Base-by-base conservation (phyloP, 92 coral and sea anemone genomes). In the Epizoanthus scotinus region DNA sequence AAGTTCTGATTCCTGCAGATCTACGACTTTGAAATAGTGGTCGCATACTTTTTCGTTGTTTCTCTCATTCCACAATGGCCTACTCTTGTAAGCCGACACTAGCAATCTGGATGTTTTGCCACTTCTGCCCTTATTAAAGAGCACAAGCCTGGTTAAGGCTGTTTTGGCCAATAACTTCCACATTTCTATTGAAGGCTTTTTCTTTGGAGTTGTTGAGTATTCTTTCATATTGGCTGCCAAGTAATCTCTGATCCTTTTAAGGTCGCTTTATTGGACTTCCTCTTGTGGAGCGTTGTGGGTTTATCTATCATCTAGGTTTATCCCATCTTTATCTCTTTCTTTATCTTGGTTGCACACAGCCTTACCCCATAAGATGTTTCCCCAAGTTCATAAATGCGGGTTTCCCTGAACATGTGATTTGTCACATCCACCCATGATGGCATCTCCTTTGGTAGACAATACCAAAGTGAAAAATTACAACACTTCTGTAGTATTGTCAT, bases 281-380 rank as follows among this genome's bases (percentile, higher is more conserved):
- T 84, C 13, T 25, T 17, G 8, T 58, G 28, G 0, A 78, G 40
- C 2, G 78, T 72, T 19, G 55, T 52, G 44, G 78, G 78, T 71
- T 70, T 71, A n/a, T n/a, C n/a, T n/a, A n/a, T n/a, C n/a, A n/a
- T 70, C 81, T 15, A 84, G 71, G 44, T 71, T 87, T n/a, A 15
- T 78, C 13, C 71, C 71, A 61, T 61, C 70, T 31, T 78, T 71
- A 25, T 85, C 84, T 36, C 49, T 59, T 10, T 44, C 73, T 19
- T 84, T 74, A 61, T 87, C 78, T 27, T 84, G 50, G 52, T 21
- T 55, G 18, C 83, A 47, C 47, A 84, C 63, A 27, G 88, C 91
- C 25, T 63, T 21, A 24, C 91, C 88, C 66, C 61, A 54, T 3
- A 78, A 26, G 31, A 83, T 84, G 49, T 42, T 6, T 42, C 49